Evolutionary conservation across 2,888 invertebrate genomes (phyloP).

Genomic region (Drosophila putrida): DNA sequence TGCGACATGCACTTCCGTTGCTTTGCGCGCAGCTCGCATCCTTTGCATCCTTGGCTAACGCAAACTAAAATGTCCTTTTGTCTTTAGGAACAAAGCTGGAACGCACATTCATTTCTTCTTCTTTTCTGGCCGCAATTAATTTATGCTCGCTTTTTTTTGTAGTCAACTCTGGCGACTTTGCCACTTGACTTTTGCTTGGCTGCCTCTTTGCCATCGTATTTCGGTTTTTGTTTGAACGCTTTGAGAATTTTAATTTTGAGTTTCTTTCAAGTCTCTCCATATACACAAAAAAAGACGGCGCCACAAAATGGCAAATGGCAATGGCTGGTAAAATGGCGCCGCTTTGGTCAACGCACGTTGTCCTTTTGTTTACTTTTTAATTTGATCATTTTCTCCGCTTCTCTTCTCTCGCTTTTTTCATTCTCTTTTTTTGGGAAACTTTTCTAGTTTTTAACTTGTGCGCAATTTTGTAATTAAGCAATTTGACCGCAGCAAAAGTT

Average conservation of each 20-base stretch:
- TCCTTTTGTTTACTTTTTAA: conserved; percentile 81
- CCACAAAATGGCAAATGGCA: conserved; percentile 51
- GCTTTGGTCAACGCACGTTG: conserved; percentile 73
- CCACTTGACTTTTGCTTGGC: conserved; percentile 73
- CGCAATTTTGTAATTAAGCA: conserved; percentile 84
- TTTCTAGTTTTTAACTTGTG: conserved; percentile 54
- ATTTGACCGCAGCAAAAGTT: conserved; percentile 77
- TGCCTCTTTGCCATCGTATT: conserved; percentile 32
- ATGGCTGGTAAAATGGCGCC: conserved; percentile 68
- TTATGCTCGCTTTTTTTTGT: conserved; percentile 66
- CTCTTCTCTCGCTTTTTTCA: conserved; percentile 7
- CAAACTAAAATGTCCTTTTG: conserved; percentile 60
- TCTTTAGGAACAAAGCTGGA: conserved; percentile 49
- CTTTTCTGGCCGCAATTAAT: conserved; percentile 72
- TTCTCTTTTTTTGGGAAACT: conserved; percentile 32
- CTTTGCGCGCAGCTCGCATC: conserved; percentile 63
- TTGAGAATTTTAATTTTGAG: conserved; percentile 76
- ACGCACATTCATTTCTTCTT: conserved; percentile 16
- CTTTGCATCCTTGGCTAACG: conserved; percentile 50
- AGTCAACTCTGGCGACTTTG: conserved; percentile 49
- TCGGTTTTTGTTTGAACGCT: conserved; percentile 62
- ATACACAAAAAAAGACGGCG: conserved; percentile 54
- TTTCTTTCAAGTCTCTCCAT: conserved; percentile 53
- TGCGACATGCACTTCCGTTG: conserved; percentile 79
- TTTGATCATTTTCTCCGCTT: conserved; percentile 64